phyloP scores from a whole-genome alignment of 2,888 invertebrate species.

The Brassicogethes aeneus region DNA sequence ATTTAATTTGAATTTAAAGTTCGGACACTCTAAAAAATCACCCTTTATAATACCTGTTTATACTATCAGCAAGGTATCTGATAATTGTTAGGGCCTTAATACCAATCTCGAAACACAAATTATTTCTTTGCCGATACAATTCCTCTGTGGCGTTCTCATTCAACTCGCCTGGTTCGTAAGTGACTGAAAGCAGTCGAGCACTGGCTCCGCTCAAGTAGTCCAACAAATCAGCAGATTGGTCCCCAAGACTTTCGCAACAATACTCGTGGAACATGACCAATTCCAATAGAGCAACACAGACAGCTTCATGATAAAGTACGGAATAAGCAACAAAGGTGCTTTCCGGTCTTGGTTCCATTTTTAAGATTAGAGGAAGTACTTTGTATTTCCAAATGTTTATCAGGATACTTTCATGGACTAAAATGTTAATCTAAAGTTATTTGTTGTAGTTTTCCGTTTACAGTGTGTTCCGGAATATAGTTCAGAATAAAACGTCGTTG shows the following conservation, averaged over 20 bases:
- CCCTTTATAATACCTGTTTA: constrained; percentile 45
- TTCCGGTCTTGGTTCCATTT: constrained; percentile 54
- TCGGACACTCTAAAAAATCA: too few relatives aligned
- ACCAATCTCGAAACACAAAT: constrained; percentile 70
- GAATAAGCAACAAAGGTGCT: constrained; percentile 72
- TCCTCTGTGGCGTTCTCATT: constrained; percentile 49
- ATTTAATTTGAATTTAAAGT: too few relatives aligned
- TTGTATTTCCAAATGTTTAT: constrained; percentile 80
- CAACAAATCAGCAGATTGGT: constrained; percentile 68
- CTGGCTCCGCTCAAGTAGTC: constrained; percentile 71
- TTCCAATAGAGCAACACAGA: constrained; percentile 71
- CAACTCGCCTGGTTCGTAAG: constrained; percentile 28
- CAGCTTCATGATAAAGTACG: constrained; percentile 42
- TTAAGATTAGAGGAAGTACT: constrained; percentile 67
- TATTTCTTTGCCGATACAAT: constrained; percentile 54
- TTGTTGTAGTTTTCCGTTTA: too few relatives aligned
- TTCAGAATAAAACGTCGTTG: too few relatives aligned
- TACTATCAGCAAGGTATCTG: constrained; percentile 57
- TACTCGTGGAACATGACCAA: constrained; percentile 74
- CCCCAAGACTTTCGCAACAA: constrained; percentile 62
- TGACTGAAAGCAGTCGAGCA: constrained; percentile 50
- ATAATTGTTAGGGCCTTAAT: constrained; percentile 73
- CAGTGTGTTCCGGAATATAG: neutral
- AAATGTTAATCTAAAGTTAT: constrained; percentile 57
- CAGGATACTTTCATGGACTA: constrained; percentile 76